A percentile compares a stretch with the other conserved stretches of the same genome.
Conservation (phyloP, 1,140 invertebrate genomes). For the Zaprionus capensis region DNA sequence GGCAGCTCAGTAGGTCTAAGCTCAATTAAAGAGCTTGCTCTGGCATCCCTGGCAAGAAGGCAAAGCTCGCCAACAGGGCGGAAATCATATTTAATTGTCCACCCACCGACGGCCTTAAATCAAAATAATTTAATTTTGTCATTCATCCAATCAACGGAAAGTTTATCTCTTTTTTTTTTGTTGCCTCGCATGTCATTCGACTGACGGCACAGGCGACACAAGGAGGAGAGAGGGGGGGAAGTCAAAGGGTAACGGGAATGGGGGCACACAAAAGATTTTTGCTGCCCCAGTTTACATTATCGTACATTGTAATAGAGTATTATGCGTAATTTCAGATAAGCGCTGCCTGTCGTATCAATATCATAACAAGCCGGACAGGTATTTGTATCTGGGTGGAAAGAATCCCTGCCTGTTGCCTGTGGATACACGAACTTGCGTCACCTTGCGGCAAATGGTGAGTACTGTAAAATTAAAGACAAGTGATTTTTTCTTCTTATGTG, state of each 20-base stretch:
- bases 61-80: conserved; percentile 43
- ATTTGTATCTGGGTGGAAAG: neutral
- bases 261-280: conserved; percentile 23
- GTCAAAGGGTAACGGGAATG: neutral
- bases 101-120: conserved; percentile 77
- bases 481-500: conserved; percentile 14
- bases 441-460: neutral
- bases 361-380: conserved; percentile 1
- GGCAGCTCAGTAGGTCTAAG: conserved; percentile 19
- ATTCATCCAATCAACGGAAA: conserved; percentile 79
- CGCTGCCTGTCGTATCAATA: conserved; percentile 33
- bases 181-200: conserved; percentile 26
- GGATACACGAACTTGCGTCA: neutral
- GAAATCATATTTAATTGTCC: conserved; percentile 82
- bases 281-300: conserved; percentile 37
- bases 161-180: conserved; percentile 54
- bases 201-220: conserved; percentile 6
- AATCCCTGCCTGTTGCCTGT: neutral
- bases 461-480: conserved; percentile 15
- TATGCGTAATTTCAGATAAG: conserved; percentile 38
- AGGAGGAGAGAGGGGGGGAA: no score
- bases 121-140: conserved; percentile 83
- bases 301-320: conserved; percentile 19
- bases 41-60: conserved; percentile 16
- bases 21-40: conserved; percentile 29